phyloP scores from a whole-genome alignment of 2,113 vertebrate species.

The Chloebia gouldiae region DNA sequence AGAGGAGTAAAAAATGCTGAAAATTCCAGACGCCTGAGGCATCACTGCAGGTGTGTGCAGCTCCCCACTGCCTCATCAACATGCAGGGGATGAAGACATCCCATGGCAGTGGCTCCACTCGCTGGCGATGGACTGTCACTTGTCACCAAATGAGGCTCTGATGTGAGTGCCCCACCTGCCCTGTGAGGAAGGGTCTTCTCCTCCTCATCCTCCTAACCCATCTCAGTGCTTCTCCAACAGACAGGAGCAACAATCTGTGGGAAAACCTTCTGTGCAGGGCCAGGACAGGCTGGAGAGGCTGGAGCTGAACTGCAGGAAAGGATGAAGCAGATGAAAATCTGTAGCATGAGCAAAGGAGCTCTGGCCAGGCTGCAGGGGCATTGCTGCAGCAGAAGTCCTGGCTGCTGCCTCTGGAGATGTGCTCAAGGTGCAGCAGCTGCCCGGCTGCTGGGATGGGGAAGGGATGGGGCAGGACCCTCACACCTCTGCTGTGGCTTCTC shows the following conservation, averaged over 20 bases:
- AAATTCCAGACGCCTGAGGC: not conserved
- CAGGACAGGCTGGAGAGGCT: not conserved
- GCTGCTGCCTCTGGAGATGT: not conserved
- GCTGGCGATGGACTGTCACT: accelerated
- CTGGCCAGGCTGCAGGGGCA: not conserved
- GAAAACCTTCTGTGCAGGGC: not conserved
- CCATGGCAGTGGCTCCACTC: accelerated
- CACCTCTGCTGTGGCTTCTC: accelerated
- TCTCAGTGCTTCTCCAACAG: not conserved
- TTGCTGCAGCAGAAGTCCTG: not conserved
- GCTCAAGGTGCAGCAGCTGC: not conserved
- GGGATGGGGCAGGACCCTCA: not conserved
- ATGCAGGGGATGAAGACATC: not conserved
- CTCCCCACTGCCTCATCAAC: accelerated
- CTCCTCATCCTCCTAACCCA: not conserved
- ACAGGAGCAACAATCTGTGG: not conserved
- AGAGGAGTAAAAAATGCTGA: not conserved
- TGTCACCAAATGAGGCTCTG: not conserved
- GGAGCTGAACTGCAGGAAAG: accelerated
- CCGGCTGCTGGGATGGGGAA: not conserved
- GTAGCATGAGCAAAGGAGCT: accelerated
- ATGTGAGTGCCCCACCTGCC: not conserved
- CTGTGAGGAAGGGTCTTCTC: not conserved
- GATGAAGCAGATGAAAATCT: not conserved
- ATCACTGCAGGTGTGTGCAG: not conserved